phyloP scores from a whole-genome alignment of 2,888 invertebrate species.

The Watsonalla binaria region DNA sequence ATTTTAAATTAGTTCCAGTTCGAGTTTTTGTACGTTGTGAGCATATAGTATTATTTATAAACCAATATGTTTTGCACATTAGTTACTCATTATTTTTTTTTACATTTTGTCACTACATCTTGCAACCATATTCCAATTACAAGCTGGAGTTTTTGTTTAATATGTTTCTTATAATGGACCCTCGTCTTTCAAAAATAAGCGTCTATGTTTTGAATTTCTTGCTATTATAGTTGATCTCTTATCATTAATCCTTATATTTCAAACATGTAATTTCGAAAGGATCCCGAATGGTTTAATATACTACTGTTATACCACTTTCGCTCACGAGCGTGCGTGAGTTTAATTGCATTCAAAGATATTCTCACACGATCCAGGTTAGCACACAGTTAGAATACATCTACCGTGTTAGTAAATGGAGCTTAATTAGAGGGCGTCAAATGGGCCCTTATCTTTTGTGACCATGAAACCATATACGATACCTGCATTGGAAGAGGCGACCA shows the following conservation, averaged over 20 bases:
- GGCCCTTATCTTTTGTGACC: no score
- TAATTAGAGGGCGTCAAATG: background rate
- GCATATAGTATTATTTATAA: no score
- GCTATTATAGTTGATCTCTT: background rate
- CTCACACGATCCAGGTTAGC: slow-evolving; percentile 46
- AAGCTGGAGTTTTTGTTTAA: background rate
- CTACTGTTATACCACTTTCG: slow-evolving; percentile 61
- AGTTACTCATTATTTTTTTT: background rate
- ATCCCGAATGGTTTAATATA: slow-evolving; percentile 23
- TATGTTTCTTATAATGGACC: background rate
- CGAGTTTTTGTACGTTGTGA: no score
- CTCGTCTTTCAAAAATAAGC: background rate
- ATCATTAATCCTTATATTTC: slow-evolving; percentile 11
- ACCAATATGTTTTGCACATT: no score
- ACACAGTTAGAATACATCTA: slow-evolving; percentile 21
- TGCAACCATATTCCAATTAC: background rate
- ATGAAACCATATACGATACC: no score
- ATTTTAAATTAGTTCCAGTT: background rate
- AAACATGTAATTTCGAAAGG: slow-evolving; percentile 8
- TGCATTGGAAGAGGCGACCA: no score
- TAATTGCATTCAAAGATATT: slow-evolving; percentile 51
- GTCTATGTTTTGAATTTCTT: background rate
- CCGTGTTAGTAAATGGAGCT: background rate
- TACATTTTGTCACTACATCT: background rate
- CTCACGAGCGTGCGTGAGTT: slow-evolving; percentile 55